A percentile compares a stretch with the other conserved stretches of the same genome.
These are phyloP conservation scores for Montipora cactus DNA, from an alignment of 64 coral and sea anemone species.

Conservation along the genomic window DNA sequence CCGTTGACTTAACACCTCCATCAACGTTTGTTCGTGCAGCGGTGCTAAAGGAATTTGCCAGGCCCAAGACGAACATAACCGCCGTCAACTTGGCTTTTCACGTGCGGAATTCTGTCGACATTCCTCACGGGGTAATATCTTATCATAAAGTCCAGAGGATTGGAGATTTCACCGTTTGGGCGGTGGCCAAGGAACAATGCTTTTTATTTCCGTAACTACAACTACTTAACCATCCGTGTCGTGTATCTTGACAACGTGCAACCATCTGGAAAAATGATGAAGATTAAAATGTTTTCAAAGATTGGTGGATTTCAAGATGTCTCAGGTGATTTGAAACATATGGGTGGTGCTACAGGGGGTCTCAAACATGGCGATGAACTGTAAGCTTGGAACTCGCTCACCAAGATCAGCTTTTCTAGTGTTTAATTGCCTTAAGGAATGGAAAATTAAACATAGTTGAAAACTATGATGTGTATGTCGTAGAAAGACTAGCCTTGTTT, in stretches of 20 bases:
- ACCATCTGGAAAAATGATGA: not conserved
- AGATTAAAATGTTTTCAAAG: too few relatives aligned
- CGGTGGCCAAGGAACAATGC: conserved; percentile 33
- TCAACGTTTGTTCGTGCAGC: not conserved
- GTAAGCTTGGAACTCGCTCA: not conserved
- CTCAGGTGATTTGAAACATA: not conserved
- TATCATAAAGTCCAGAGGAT: not conserved
- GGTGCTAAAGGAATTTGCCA: not conserved
- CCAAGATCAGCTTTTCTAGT: too few relatives aligned
- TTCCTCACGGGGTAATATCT: conserved; percentile 8
- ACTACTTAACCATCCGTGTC: conserved; percentile 36
- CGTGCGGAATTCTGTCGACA: conserved; percentile 35
- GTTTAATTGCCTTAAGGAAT: too few relatives aligned
- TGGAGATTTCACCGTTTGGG: conserved; percentile 6
- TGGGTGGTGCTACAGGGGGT: too few relatives aligned
- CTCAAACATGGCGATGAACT: not conserved
- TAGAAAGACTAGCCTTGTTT: too few relatives aligned
- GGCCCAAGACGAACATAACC: not conserved
- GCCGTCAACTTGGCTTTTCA: conserved; percentile 46
- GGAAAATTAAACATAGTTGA: too few relatives aligned
- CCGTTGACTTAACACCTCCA: not conserved
- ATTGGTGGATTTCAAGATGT: conserved; percentile 1
- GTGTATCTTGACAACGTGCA: conserved; percentile 29
- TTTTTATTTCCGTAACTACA: conserved; percentile 1
- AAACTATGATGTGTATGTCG: too few relatives aligned